Conservation (phyloP, 1,140 invertebrate genomes). For the Zelostemma sp. region DNA sequence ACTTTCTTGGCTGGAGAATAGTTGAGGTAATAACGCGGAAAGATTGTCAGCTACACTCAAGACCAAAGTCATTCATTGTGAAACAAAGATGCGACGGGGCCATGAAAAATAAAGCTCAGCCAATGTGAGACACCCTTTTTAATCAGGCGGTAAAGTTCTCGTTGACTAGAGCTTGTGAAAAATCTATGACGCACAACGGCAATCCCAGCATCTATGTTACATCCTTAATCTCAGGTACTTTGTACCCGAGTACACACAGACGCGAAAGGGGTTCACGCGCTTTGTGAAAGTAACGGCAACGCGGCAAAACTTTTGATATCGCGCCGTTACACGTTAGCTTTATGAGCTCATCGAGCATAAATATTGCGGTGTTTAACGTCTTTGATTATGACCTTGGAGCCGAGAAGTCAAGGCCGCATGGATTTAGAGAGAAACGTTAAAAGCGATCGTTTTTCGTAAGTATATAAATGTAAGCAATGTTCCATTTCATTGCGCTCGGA, state of each 20-base stretch:
- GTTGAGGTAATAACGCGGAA: slow-evolving; percentile 7
- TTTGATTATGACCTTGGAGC: too few species aligned
- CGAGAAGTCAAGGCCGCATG: too few species aligned
- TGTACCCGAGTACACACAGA: slow-evolving; percentile 33
- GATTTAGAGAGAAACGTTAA: too few species aligned
- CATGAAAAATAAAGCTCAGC: slow-evolving; percentile 15
- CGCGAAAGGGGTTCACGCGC: slow-evolving; percentile 39
- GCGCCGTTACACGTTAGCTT: slow-evolving; percentile 30
- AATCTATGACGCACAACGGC: slow-evolving; percentile 25
- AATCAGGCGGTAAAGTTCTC: slow-evolving; percentile 1
- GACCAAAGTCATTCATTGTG: not conserved
- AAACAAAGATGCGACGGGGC: not conserved
- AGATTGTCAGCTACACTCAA: slow-evolving; percentile 8
- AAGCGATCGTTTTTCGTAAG: too few species aligned
- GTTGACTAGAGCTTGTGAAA: slow-evolving; percentile 2
- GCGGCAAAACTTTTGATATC: slow-evolving; percentile 27
- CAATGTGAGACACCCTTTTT: slow-evolving; percentile 8
- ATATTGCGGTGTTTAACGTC: slow-evolving; percentile 34
- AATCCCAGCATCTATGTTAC: slow-evolving; percentile 31
- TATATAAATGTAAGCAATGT: too few species aligned
- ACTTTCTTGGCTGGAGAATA: not conserved
- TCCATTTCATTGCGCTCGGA: too few species aligned
- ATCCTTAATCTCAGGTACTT: slow-evolving; percentile 42
- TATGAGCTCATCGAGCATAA: slow-evolving; percentile 41
- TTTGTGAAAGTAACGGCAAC: slow-evolving; percentile 30